Conservation (phyloP, 2,888 invertebrate genomes). For the Acronicta alni region DNA sequence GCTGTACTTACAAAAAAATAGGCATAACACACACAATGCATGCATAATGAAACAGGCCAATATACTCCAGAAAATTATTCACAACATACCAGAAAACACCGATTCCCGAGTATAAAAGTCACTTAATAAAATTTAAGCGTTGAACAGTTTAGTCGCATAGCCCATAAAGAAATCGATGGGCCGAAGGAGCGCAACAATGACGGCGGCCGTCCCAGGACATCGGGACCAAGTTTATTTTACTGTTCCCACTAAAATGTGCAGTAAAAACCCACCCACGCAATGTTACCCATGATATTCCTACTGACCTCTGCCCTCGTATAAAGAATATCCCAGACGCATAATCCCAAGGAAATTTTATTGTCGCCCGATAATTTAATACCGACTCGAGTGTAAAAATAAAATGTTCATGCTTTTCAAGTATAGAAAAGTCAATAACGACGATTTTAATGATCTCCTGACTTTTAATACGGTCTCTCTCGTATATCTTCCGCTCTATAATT, state of each 20-base stretch:
- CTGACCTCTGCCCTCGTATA: conserved; percentile 83
- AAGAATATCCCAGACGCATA: conserved; percentile 66
- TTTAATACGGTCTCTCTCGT: conserved; percentile 41
- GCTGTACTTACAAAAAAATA: conserved; percentile 21
- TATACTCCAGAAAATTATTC: conserved; percentile 52
- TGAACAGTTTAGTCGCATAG: conserved; percentile 75
- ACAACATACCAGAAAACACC: conserved; percentile 50
- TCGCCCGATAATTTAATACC: conserved; percentile 63
- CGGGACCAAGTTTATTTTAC: conserved; percentile 82
- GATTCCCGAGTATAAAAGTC: conserved; percentile 59
- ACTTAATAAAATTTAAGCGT: conserved; percentile 74
- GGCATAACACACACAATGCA: conserved; percentile 2
- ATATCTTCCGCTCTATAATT: conserved; percentile 42
- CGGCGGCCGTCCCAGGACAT: conserved; percentile 75
- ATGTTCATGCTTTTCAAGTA: conserved; percentile 47
- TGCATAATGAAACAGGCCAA: conserved; percentile 22
- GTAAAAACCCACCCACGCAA: conserved; percentile 86
- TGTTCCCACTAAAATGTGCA: conserved; percentile 81
- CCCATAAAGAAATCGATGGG: conserved; percentile 75
- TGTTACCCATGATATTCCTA: conserved; percentile 79
- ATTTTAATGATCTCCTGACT: conserved; percentile 47
- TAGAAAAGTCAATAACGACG: conserved; percentile 50
- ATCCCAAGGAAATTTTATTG: conserved; percentile 63
- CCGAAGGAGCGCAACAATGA: conserved; percentile 77
- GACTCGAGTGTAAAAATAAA: conserved; percentile 47